A percentile compares a stretch with the other conserved stretches of the same genome.
phyloP scores from a whole-genome alignment of 2,888 invertebrate species.

The Pandemis heparana region DNA sequence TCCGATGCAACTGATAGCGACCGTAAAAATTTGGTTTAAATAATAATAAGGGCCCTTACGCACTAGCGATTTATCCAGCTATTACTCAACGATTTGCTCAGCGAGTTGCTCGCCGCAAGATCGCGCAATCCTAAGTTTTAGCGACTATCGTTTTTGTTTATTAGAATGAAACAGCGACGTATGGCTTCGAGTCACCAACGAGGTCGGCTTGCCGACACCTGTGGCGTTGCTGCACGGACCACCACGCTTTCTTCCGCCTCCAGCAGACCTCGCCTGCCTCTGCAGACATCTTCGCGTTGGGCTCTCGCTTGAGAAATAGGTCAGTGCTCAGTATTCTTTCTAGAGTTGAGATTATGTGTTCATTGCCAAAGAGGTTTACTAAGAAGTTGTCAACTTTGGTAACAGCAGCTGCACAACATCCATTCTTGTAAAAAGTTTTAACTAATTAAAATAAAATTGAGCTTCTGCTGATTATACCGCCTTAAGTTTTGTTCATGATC shows the following conservation, averaged over 20 bases:
- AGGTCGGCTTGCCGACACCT: slow-evolving; percentile 97
- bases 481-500: slow-evolving; percentile 15
- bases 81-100: too few relatives aligned
- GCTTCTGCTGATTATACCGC: background rate
- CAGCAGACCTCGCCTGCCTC: slow-evolving; percentile 92
- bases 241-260: slow-evolving; percentile 96
- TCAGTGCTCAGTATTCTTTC: slow-evolving; percentile 55
- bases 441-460: background rate
- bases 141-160: background rate
- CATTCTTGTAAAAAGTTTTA: background rate
- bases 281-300: slow-evolving; percentile 91
- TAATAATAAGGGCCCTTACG: too few relatives aligned
- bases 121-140: too few relatives aligned
- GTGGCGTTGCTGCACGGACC: slow-evolving; percentile 98
- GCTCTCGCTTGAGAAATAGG: slow-evolving; percentile 93
- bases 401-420: background rate
- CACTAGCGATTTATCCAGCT: too few relatives aligned
- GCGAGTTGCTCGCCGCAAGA: too few relatives aligned
- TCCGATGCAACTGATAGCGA: too few relatives aligned
- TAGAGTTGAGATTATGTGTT: background rate
- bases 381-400: too few relatives aligned
- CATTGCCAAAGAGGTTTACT: background rate
- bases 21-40: too few relatives aligned
- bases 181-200: slow-evolving; percentile 97
- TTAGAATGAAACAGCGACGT: slow-evolving; percentile 97